Evolutionary conservation across 2,888 invertebrate species (phyloP).

Genomic region (Timema cristinae): DNA sequence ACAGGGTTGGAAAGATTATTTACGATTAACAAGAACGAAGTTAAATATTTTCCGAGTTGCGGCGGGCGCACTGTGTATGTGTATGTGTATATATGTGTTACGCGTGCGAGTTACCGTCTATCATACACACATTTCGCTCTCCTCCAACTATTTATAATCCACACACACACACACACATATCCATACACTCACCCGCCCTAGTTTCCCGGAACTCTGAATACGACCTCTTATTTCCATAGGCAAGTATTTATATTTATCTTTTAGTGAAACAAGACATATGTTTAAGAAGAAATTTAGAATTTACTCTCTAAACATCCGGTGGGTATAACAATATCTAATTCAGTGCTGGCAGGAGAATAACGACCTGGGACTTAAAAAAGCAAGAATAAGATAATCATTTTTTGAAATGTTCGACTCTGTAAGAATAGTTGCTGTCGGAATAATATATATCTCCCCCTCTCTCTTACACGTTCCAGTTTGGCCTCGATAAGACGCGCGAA

Average conservation of each 20-base stretch:
- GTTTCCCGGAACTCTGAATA: slow-evolving; percentile 30
- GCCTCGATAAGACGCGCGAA: no score
- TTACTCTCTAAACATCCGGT: slow-evolving; percentile 32
- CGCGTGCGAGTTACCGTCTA: slow-evolving; percentile 7
- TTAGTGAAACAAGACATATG: slow-evolving; percentile 30
- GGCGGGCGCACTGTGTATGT: neutral
- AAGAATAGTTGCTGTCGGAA: no score
- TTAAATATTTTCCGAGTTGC: slow-evolving; percentile 30
- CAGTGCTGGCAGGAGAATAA: slow-evolving; percentile 1
- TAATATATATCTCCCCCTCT: no score
- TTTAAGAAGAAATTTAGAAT: slow-evolving; percentile 27
- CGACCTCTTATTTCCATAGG: slow-evolving; percentile 29
- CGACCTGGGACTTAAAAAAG: no score
- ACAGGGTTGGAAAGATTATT: slow-evolving; percentile 18
- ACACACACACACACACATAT: no score
- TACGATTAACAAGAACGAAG: slow-evolving; percentile 28
- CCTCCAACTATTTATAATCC: slow-evolving; percentile 25
- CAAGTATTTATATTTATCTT: slow-evolving; percentile 32
- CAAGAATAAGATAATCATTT: no score
- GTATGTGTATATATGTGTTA: no score
- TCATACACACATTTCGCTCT: slow-evolving; percentile 21
- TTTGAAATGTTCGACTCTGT: no score
- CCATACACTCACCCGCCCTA: slow-evolving; percentile 2
- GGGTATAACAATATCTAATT: slow-evolving; percentile 29
- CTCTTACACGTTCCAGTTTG: no score